A percentile compares a stretch with the other conserved stretches of the same genome.
Evolutionary conservation across 2,888 invertebrate species (phyloP).

Genomic region (Neria commutata): DNA sequence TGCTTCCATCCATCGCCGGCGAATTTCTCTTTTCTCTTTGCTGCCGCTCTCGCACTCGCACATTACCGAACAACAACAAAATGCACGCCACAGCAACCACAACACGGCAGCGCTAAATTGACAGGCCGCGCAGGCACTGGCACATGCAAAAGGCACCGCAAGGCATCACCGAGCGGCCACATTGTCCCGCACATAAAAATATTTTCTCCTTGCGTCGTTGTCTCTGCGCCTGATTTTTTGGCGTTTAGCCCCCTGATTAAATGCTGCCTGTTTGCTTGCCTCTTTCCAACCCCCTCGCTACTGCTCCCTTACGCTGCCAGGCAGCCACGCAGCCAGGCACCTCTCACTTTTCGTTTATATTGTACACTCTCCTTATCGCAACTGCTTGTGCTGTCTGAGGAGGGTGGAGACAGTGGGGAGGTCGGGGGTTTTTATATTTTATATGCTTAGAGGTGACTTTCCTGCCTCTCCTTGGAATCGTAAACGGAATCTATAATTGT

Average conservation of each 20-base stretch:
- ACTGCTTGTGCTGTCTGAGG: too few species aligned
- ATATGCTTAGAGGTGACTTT: constrained; percentile 48
- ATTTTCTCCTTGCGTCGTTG: neutral
- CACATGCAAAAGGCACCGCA: neutral
- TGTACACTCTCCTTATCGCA: too few species aligned
- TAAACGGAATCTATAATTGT: constrained; percentile 37
- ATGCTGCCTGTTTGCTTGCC: neutral
- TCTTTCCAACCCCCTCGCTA: too few species aligned
- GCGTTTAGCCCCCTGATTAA: neutral
- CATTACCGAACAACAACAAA: too few species aligned
- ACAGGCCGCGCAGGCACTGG: neutral
- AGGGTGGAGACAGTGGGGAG: constrained; percentile 3
- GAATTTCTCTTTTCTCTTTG: neutral
- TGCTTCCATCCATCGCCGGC: neutral
- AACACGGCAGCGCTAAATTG: neutral
- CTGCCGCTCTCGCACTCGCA: too few species aligned
- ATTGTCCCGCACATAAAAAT: neutral
- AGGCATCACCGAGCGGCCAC: neutral
- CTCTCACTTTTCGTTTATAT: too few species aligned
- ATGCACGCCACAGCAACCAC: neutral
- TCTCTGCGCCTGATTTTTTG: neutral
- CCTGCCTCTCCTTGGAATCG: constrained; percentile 44
- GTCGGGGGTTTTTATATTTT: constrained; percentile 21
- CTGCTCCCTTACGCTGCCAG: too few species aligned
- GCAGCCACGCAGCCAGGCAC: too few species aligned